Evolutionary conservation across 2,797 vertebrate genomes (phyloP).

Genomic region (Dipus sagitta): DNA sequence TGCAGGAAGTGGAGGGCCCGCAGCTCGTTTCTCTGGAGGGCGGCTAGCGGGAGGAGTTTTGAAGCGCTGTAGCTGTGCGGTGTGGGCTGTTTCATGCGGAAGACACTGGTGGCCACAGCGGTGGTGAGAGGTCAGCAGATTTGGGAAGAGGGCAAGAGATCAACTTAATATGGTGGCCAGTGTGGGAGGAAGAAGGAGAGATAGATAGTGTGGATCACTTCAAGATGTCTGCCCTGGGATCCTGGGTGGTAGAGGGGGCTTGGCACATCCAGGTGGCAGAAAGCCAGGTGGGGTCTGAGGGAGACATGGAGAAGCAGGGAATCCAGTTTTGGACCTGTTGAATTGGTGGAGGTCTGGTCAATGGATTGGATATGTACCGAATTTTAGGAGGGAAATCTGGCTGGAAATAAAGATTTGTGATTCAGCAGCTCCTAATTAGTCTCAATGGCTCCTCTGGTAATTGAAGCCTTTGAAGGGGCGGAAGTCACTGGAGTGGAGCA

Average conservation of each 20-base stretch:
- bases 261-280: neutral
- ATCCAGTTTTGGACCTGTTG: neutral
- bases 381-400: slow-evolving; percentile 65
- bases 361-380: neutral
- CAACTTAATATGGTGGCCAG: neutral
- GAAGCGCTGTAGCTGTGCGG: neutral
- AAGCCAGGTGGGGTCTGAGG: neutral
- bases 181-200: neutral
- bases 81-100: neutral
- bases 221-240: slow-evolving; percentile 10
- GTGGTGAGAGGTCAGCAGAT: neutral
- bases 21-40: neutral
- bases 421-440: slow-evolving; percentile 72
- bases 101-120: neutral
- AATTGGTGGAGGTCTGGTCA: slow-evolving; percentile 33
- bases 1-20: neutral
- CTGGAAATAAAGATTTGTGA: slow-evolving; percentile 76
- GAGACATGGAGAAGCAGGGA: neutral
- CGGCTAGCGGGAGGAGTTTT: neutral
- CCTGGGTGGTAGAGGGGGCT: neutral
- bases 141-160: neutral
- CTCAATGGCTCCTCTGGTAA: slow-evolving; percentile 66
- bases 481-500: slow-evolving; percentile 61
- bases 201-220: neutral
- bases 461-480: slow-evolving; percentile 72